These are phyloP conservation scores for Acromyrmex charruanus DNA, from an alignment of 1,140 invertebrate genomes.

Conservation along the genomic window DNA sequence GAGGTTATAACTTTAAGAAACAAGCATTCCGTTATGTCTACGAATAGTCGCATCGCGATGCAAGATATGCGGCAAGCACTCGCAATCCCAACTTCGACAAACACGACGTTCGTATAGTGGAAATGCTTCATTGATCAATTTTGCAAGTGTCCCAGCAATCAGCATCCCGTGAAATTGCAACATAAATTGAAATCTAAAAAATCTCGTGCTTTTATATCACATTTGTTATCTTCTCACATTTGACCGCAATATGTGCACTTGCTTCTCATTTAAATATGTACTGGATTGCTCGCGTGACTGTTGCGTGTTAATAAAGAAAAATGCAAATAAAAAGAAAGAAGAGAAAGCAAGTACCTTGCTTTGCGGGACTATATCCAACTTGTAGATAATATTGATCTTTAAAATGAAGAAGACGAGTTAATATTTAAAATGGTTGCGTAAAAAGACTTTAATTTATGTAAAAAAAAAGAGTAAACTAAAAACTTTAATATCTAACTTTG, in stretches of 20 bases:
- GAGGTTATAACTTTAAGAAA: slow-evolving; percentile 40
- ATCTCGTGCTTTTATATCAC: not conserved
- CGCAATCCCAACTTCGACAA: slow-evolving; percentile 44
- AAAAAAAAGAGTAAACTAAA: not conserved
- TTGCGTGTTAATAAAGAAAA: slow-evolving; percentile 1
- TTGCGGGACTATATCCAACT: slow-evolving; percentile 2
- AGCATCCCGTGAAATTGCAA: not conserved
- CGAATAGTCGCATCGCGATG: slow-evolving; percentile 33
- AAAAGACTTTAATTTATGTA: not conserved
- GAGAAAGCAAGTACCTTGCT: not conserved
- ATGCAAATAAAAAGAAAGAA: not conserved
- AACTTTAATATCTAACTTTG: no score
- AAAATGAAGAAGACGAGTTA: not conserved
- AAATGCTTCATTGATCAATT: slow-evolving; percentile 51
- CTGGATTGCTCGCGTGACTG: slow-evolving; percentile 43
- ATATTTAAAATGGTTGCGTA: not conserved
- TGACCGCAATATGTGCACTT: not conserved
- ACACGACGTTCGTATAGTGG: not conserved
- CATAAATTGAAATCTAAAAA: not conserved
- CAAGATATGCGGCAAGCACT: slow-evolving; percentile 31
- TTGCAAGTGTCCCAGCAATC: slow-evolving; percentile 2
- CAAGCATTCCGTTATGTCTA: not conserved
- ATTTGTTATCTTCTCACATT: not conserved
- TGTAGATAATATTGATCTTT: not conserved
- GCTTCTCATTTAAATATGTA: slow-evolving; percentile 11